These are phyloP conservation scores for Heliconius congener DNA, from an alignment of 1,140 invertebrate genomes.

Conservation along the genomic window DNA sequence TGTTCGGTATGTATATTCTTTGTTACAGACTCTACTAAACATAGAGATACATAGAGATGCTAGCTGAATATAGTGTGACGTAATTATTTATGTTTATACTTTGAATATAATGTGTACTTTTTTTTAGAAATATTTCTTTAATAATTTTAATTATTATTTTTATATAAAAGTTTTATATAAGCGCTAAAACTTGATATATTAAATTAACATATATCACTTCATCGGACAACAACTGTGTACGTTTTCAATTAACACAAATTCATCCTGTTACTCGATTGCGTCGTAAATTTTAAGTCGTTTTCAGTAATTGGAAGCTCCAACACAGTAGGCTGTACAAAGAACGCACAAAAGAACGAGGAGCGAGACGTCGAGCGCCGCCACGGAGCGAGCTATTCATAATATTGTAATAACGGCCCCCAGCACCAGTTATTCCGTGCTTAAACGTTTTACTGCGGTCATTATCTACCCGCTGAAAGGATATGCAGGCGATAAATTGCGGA, in stretches of 20 bases:
- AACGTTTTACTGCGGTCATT: conserved; percentile 82
- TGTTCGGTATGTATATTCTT: conserved; percentile 37
- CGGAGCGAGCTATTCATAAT: conserved; percentile 78
- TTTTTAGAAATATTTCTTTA: neutral
- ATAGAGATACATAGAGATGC: neutral
- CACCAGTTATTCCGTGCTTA: conserved; percentile 81
- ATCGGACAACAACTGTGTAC: neutral
- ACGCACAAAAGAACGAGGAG: conserved; percentile 47
- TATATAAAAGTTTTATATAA: neutral
- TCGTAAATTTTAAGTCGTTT: conserved; percentile 21
- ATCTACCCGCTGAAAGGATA: conserved; percentile 81
- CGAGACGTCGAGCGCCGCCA: conserved; percentile 48
- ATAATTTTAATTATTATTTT: neutral
- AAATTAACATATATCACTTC: neutral
- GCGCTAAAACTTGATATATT: neutral
- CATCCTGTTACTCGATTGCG: neutral
- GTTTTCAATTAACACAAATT: neutral
- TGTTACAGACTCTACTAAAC: conserved; percentile 19
- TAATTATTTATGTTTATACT: conserved; percentile 19
- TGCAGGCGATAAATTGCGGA: conserved; percentile 79
- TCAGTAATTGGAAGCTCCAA: conserved; percentile 39
- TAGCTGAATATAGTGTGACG: neutral
- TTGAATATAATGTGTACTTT: conserved; percentile 7
- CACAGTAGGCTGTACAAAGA: conserved; percentile 46
- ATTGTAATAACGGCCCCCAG: conserved; percentile 80